These are phyloP conservation scores for Sebastes iracundus DNA, from an alignment of 2,797 vertebrate genomes.

Conservation along the genomic window DNA sequence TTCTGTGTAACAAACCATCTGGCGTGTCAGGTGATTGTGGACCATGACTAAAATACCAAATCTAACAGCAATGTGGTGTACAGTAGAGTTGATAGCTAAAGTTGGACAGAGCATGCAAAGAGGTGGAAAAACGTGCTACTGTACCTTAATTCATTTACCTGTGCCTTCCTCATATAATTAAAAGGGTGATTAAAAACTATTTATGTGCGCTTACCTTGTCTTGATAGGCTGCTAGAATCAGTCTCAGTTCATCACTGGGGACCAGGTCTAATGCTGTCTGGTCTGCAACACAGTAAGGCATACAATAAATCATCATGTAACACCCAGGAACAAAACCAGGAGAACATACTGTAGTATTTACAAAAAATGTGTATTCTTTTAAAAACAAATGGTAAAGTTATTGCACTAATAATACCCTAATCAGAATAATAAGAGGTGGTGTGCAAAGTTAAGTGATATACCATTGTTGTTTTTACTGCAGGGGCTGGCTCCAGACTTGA, in stretches of 20 bases:
- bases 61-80: too few relatives aligned
- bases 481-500: conserved; percentile 87
- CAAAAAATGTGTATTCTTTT: background rate
- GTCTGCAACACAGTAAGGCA: conserved; percentile 75
- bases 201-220: conserved; percentile 73
- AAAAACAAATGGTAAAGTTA: background rate
- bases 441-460: conserved; percentile 54
- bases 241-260: conserved; percentile 86
- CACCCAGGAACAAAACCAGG: background rate
- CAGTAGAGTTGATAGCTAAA: background rate
- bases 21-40: background rate
- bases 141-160: background rate
- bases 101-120: background rate
- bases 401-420: background rate
- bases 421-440: background rate
- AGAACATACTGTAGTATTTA: background rate
- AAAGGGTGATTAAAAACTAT: background rate
- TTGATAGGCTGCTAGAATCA: conserved; percentile 82
- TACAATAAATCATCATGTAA: background rate
- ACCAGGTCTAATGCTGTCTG: conserved; percentile 88
- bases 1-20: background rate
- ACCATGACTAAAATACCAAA: background rate
- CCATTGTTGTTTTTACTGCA: conserved; percentile 88
- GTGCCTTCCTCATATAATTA: background rate
- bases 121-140: background rate